Evolutionary conservation across 2,888 invertebrate genomes (phyloP).

Genomic region (Leptinotarsa tumamoca): DNA sequence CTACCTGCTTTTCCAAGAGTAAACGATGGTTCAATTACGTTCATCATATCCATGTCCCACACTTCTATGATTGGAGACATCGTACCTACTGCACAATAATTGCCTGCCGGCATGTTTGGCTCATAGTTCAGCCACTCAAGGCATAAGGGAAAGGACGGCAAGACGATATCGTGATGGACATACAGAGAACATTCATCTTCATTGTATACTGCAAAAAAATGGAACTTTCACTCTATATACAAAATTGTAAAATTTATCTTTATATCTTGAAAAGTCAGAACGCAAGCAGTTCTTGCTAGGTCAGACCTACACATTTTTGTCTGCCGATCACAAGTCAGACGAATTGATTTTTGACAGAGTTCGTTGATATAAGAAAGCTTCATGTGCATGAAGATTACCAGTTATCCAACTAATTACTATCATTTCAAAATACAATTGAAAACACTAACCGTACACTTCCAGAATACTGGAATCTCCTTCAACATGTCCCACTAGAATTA

Average conservation of each 20-base stretch:
- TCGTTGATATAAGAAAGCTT: too few species aligned
- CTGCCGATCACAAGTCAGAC: too few species aligned
- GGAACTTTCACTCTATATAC: too few species aligned
- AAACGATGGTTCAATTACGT: constrained; percentile 89
- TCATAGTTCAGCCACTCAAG: constrained; percentile 95
- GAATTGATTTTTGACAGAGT: too few species aligned
- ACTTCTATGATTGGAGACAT: constrained; percentile 94
- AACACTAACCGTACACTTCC: constrained; percentile 82
- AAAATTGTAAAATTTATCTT: too few species aligned
- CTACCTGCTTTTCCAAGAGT: constrained; percentile 73
- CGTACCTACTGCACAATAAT: constrained; percentile 91
- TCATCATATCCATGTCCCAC: constrained; percentile 97
- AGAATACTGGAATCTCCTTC: constrained; percentile 87
- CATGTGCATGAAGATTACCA: too few species aligned
- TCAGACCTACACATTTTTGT: too few species aligned
- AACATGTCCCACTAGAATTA: constrained; percentile 88
- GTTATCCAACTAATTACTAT: not conserved
- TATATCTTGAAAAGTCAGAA: too few species aligned
- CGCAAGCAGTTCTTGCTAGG: too few species aligned
- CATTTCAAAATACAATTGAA: not conserved
- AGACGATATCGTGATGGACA: constrained; percentile 91
- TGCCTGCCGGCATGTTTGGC: constrained; percentile 80
- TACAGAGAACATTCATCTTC: constrained; percentile 89
- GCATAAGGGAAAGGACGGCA: constrained; percentile 91
- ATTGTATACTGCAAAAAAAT: constrained; percentile 75